Evolutionary conservation across 1,140 invertebrate species (phyloP).

Genomic region (Lasioglossum baleicum): DNA sequence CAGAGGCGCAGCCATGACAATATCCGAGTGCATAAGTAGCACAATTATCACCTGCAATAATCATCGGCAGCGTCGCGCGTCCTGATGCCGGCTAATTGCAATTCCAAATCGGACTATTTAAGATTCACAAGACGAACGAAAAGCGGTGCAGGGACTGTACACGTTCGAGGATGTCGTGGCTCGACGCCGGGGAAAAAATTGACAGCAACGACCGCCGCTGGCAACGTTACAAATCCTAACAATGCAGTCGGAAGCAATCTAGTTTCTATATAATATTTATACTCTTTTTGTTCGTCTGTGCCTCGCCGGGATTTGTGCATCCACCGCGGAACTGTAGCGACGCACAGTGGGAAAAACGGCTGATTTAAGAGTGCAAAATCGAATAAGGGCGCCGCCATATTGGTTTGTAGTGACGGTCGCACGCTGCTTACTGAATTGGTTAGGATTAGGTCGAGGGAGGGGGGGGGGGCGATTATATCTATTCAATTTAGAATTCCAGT

Average conservation of each 20-base stretch:
- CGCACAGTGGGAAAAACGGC: too few relatives aligned
- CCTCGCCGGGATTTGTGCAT: not conserved
- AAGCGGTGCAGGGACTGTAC: not conserved
- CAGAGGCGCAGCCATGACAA: too few relatives aligned
- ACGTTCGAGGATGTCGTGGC: not conserved
- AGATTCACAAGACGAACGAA: not conserved
- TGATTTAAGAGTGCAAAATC: too few relatives aligned
- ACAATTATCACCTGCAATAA: too few relatives aligned
- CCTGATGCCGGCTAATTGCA: not conserved
- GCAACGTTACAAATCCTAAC: constrained; percentile 16
- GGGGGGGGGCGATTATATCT: too few relatives aligned
- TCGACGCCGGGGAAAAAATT: not conserved
- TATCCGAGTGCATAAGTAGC: too few relatives aligned
- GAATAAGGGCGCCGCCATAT: too few relatives aligned
- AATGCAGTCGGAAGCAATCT: constrained; percentile 16
- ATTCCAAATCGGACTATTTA: not conserved
- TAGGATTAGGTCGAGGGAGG: too few relatives aligned
- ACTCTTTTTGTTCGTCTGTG: not conserved
- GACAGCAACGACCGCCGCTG: constrained; percentile 8
- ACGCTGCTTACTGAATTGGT: too few relatives aligned
- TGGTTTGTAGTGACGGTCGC: too few relatives aligned
- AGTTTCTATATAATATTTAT: constrained; percentile 20
- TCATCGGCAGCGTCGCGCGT: too few relatives aligned
- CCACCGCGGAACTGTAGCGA: not conserved
- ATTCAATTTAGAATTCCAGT: too few relatives aligned